phyloP scores from a whole-genome alignment of 2,797 vertebrate genomes.

The Anas bernieri region DNA sequence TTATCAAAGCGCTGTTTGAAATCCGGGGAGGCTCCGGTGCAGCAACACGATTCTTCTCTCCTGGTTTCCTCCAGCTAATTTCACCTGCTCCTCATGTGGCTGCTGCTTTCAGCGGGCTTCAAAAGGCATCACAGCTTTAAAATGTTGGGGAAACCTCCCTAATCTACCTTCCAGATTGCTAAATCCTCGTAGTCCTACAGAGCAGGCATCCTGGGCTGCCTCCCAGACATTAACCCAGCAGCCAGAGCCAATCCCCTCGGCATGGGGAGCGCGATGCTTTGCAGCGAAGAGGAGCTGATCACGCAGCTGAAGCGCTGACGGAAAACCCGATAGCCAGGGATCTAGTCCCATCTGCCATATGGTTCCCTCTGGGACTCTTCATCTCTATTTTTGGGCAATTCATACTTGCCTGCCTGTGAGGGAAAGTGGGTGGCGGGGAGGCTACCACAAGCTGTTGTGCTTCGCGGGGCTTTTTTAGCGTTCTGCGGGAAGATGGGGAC shows the following conservation, averaged over 20 bases:
- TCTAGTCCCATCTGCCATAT: not conserved
- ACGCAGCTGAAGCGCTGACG: not conserved
- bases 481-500: not conserved
- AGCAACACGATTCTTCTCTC: rapidly evolving
- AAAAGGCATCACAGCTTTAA: not conserved
- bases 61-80: not conserved
- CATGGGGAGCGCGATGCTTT: not conserved
- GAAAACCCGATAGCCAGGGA: not conserved
- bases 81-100: not conserved
- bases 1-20: not conserved
- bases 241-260: not conserved
- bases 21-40: not conserved
- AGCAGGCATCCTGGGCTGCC: not conserved
- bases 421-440: constrained; percentile 37
- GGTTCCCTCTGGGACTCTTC: constrained; percentile 14
- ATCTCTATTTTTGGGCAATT: constrained; percentile 18
- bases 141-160: not conserved
- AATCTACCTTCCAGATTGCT: not conserved
- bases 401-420: not conserved
- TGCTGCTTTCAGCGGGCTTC: not conserved
- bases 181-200: not conserved
- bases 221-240: not conserved
- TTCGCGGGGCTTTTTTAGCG: not conserved
- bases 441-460: constrained; percentile 31
- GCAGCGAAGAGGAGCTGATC: not conserved